Evolutionary conservation across 2,888 invertebrate genomes (phyloP).

Genomic region (Tuta absoluta): DNA sequence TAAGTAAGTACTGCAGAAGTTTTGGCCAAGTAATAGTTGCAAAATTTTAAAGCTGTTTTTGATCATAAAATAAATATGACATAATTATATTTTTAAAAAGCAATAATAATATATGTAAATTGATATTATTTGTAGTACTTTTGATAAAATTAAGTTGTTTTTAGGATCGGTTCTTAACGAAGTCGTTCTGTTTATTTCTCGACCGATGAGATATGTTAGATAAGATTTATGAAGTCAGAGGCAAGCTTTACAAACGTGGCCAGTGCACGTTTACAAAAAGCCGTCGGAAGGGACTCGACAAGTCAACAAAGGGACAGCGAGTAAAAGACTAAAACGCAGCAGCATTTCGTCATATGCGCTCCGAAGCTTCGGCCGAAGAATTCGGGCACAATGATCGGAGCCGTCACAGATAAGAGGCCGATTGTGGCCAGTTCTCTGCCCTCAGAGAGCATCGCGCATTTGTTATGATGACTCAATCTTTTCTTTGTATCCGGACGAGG

Average conservation of each 20-base stretch:
- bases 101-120: too few relatives aligned
- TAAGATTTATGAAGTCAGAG: conserved; percentile 71
- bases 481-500: conserved; percentile 66
- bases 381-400: conserved; percentile 72
- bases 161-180: conserved; percentile 43
- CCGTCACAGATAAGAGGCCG: conserved; percentile 76
- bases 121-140: conserved; percentile 24
- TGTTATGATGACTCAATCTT: conserved; percentile 81
- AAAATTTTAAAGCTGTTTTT: conserved; percentile 36
- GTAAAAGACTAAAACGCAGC: conserved; percentile 69
- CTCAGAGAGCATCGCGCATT: conserved; percentile 68
- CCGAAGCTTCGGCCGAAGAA: conserved; percentile 56
- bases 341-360: conserved; percentile 51
- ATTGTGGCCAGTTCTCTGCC: conserved; percentile 71
- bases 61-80: conserved; percentile 37
- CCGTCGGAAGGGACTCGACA: conserved; percentile 68
- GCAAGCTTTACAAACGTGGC: conserved; percentile 66
- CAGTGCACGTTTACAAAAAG: conserved; percentile 71
- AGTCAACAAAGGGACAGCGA: conserved; percentile 72
- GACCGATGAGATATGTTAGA: conserved; percentile 66
- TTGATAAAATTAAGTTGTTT: neutral
- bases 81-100: too few relatives aligned
- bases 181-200: conserved; percentile 53
- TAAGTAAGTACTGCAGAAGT: conserved; percentile 42
- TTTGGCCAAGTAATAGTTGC: conserved; percentile 37